Evolutionary conservation across 2,113 vertebrate species (phyloP).

Genomic region (Mustela nigripes): DNA sequence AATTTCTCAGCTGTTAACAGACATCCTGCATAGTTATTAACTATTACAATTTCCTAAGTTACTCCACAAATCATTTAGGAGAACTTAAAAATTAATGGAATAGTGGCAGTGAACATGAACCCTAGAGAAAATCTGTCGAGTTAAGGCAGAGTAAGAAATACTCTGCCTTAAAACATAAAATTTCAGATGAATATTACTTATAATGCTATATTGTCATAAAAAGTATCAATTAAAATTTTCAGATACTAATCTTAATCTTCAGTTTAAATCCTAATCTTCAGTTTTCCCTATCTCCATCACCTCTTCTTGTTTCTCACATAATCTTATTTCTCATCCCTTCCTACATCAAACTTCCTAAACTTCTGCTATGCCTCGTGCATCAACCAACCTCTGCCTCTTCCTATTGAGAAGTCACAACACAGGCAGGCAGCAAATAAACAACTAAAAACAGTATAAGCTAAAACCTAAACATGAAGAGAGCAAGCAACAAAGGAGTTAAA

Average conservation of each 20-base stretch:
- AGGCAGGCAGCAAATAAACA: constrained; percentile 39
- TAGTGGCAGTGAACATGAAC: constrained; percentile 35
- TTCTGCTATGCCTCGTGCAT: neutral
- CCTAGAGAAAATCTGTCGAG: neutral
- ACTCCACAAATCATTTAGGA: constrained; percentile 37
- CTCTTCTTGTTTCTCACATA: neutral
- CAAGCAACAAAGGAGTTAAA: constrained; percentile 42
- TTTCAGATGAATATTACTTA: constrained; percentile 28
- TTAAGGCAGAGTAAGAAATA: neutral
- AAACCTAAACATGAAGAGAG: constrained; percentile 39
- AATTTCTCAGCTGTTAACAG: constrained; percentile 54
- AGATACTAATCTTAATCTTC: constrained; percentile 26
- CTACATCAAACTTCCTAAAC: neutral
- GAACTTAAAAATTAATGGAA: constrained; percentile 52
- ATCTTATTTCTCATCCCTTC: neutral
- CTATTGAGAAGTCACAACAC: constrained; percentile 43
- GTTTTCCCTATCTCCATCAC: neutral
- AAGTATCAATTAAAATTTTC: constrained; percentile 40
- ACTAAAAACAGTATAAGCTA: constrained; percentile 31
- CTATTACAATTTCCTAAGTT: constrained; percentile 46
- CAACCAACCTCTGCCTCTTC: neutral
- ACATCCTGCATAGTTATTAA: constrained; percentile 13
- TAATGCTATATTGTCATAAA: constrained; percentile 11
- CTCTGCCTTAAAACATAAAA: constrained; percentile 58
- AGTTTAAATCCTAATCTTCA: constrained; percentile 33